Evolutionary conservation across 2,797 vertebrate species (phyloP).

Genomic region (Antrozous pallidus): DNA sequence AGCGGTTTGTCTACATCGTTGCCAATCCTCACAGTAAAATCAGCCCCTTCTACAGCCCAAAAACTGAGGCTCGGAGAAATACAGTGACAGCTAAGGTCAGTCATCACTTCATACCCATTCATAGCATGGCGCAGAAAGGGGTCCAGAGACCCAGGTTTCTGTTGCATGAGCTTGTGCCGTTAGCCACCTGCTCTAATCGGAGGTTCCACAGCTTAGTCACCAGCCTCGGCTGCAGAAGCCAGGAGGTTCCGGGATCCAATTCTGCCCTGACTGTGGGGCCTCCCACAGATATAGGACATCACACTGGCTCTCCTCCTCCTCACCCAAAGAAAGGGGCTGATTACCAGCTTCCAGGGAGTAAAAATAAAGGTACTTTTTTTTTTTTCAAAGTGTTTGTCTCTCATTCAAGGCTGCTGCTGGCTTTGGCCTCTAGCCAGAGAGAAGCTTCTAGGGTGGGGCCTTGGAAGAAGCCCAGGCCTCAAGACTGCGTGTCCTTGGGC

Average conservation of each 20-base stretch:
- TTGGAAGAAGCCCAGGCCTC: neutral
- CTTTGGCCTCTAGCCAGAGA: constrained; percentile 46
- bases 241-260: neutral
- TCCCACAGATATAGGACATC: neutral
- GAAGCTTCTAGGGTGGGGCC: neutral
- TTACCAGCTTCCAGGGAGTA: neutral
- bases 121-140: neutral
- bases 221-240: neutral
- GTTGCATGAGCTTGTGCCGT: neutral
- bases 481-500: neutral
- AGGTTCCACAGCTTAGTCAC: neutral
- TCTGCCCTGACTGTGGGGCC: neutral
- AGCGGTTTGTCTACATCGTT: neutral
- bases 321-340: neutral
- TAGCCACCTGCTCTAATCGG: neutral
- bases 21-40: neutral
- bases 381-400: constrained; percentile 20
- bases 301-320: neutral
- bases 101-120: neutral
- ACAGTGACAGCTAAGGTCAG: neutral
- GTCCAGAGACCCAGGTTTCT: neutral
- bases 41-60: neutral
- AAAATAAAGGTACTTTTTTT: constrained; percentile 19
- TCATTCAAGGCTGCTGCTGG: neutral
- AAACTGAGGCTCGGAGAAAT: constrained; percentile 18